phyloP scores from a whole-genome alignment of 30 jellyfish, hydroid and myxozoan species.

The Hydra vulgaris region DNA sequence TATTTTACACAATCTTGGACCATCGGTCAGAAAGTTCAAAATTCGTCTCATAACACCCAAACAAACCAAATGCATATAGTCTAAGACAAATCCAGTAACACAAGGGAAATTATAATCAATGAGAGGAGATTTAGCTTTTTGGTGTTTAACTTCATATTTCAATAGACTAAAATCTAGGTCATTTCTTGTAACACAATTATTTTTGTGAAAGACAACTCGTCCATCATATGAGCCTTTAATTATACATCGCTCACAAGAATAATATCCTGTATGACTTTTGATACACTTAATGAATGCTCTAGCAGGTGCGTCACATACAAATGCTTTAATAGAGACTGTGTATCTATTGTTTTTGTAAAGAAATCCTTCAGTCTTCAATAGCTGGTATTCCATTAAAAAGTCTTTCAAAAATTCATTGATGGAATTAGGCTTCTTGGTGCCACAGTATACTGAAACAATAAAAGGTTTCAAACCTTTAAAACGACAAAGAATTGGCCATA shows the following conservation, averaged over 20 bases:
- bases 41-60: constrained; percentile 5
- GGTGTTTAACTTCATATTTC: constrained; percentile 18
- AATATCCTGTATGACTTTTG: constrained; percentile 27
- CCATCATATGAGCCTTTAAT: constrained; percentile 19
- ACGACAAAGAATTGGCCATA: constrained; percentile 23
- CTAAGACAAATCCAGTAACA: constrained; percentile 8
- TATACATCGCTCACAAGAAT: constrained; percentile 29
- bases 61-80: not conserved
- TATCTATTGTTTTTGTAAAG: not conserved
- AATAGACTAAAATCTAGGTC: constrained; percentile 8
- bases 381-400: constrained; percentile 8
- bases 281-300: constrained; percentile 28
- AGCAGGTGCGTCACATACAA: constrained; percentile 42
- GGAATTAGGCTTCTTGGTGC: constrained; percentile 26
- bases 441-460: constrained; percentile 34
- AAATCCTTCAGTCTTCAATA: constrained; percentile 12
- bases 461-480: constrained; percentile 12
- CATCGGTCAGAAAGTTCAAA: constrained; percentile 21
- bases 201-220: constrained; percentile 3
- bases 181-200: not conserved
- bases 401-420: constrained; percentile 21
- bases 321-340: constrained; percentile 4
- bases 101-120: not conserved
- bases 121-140: not conserved
- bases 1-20: constrained; percentile 26